Conservation (phyloP, 2,888 invertebrate genomes). For the Norana najaformis region DNA sequence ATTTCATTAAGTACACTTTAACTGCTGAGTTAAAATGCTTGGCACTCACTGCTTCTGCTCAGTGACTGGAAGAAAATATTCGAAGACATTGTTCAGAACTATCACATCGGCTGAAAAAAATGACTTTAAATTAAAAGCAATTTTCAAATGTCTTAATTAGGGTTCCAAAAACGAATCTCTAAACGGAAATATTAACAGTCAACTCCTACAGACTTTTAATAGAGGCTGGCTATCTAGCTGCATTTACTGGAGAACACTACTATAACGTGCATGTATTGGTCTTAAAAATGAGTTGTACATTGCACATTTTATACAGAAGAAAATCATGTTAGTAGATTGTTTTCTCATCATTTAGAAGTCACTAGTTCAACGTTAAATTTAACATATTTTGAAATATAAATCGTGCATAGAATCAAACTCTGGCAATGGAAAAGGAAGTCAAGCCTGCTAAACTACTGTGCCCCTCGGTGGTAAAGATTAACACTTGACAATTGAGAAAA, state of each 20-base stretch:
- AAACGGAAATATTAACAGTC: not conserved
- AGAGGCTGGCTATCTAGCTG: not conserved
- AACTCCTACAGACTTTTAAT: not conserved
- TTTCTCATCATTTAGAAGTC: no score
- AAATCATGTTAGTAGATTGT: no score
- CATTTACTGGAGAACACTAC: no score
- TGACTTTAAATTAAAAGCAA: no score
- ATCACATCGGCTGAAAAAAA: slow-evolving; percentile 67
- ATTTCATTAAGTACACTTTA: not conserved
- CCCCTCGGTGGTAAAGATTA: not conserved
- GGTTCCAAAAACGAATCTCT: not conserved
- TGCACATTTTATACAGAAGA: no score
- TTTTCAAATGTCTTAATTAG: not conserved
- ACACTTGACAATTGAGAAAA: not conserved
- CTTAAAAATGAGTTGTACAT: no score
- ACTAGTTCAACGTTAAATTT: no score
- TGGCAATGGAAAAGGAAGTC: not conserved
- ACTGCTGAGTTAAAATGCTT: not conserved
- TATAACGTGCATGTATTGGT: no score
- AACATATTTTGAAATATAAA: not conserved
- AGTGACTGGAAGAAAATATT: slow-evolving; percentile 70
- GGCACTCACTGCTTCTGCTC: slow-evolving; percentile 66
- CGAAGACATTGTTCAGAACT: slow-evolving; percentile 73
- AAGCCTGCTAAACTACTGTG: not conserved
- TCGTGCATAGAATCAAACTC: not conserved